A percentile compares a stretch with the other conserved stretches of the same genome.
Conservation (phyloP, 1,140 invertebrate species). For the Caenorhabditis remanei region DNA sequence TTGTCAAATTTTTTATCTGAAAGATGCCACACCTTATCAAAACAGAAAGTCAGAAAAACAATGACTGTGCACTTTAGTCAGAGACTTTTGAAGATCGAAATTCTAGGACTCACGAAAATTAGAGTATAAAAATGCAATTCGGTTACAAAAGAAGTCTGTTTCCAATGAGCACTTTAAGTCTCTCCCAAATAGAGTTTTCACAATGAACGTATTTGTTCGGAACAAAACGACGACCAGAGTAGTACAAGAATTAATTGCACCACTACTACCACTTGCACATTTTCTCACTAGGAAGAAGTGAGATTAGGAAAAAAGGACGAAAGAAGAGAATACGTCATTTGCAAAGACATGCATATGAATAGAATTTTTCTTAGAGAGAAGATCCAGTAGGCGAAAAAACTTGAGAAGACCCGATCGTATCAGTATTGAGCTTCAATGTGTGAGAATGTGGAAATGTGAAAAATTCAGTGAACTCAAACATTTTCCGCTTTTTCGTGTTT, state of each 20-base stretch:
- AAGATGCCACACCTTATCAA: background rate
- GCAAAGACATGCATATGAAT: constrained; percentile 38
- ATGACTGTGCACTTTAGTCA: background rate
- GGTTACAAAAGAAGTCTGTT: background rate
- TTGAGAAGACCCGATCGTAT: background rate
- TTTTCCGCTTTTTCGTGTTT: constrained; percentile 35
- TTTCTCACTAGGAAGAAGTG: constrained; percentile 15
- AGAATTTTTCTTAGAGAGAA: background rate
- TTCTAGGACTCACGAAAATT: background rate
- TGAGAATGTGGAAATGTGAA: constrained; percentile 43
- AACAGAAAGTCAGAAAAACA: background rate
- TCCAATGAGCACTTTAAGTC: background rate
- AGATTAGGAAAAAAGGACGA: constrained; percentile 41
- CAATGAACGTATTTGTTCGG: constrained; percentile 15
- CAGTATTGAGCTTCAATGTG: constrained; percentile 12
- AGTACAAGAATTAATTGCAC: constrained; percentile 23
- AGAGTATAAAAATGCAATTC: background rate
- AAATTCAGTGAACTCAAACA: constrained; percentile 38
- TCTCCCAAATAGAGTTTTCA: background rate
- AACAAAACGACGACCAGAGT: background rate
- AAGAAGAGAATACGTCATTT: constrained; percentile 36
- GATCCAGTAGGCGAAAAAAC: background rate
- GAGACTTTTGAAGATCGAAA: background rate
- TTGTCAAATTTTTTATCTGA: too few relatives aligned
- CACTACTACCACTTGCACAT: background rate